phyloP scores from a whole-genome alignment of 2,888 invertebrate genomes.

The Oxycera nigricornis region DNA sequence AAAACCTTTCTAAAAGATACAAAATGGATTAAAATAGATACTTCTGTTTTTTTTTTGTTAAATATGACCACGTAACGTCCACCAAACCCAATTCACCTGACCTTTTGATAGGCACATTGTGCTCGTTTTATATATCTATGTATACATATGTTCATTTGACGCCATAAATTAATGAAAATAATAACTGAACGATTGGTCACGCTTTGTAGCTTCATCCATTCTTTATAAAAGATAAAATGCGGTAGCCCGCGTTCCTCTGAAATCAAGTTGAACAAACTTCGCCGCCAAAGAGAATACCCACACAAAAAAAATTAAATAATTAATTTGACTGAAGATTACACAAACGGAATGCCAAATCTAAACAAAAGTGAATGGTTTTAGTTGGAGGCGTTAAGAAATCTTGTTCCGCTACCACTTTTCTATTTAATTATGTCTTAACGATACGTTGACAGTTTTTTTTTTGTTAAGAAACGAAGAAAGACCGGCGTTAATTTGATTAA shows the following conservation, averaged over 20 bases:
- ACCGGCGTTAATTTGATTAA: no score
- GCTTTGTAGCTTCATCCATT: not conserved
- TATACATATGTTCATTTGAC: no score
- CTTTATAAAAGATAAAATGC: no score
- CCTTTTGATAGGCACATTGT: no score
- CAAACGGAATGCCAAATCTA: not conserved
- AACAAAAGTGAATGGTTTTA: not conserved
- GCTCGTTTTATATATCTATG: no score
- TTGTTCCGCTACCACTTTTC: not conserved
- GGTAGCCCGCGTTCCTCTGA: no score
- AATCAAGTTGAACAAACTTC: not conserved
- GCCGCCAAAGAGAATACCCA: not conserved
- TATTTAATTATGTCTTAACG: constrained; percentile 10
- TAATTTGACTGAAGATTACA: not conserved
- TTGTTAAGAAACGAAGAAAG: no score
- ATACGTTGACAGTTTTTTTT: constrained; percentile 33
- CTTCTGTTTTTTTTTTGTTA: no score
- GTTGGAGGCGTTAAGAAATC: constrained; percentile 13
- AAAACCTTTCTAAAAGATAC: not conserved
- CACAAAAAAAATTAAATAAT: not conserved
- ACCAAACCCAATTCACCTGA: not conserved
- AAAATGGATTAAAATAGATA: not conserved
- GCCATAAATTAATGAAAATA: constrained; percentile 8
- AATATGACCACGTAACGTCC: not conserved
- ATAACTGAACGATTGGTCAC: constrained; percentile 14